A percentile compares a stretch with the other conserved stretches of the same genome.
phyloP scores from a whole-genome alignment of 2,888 invertebrate genomes.

The Amphipyra berbera region DNA sequence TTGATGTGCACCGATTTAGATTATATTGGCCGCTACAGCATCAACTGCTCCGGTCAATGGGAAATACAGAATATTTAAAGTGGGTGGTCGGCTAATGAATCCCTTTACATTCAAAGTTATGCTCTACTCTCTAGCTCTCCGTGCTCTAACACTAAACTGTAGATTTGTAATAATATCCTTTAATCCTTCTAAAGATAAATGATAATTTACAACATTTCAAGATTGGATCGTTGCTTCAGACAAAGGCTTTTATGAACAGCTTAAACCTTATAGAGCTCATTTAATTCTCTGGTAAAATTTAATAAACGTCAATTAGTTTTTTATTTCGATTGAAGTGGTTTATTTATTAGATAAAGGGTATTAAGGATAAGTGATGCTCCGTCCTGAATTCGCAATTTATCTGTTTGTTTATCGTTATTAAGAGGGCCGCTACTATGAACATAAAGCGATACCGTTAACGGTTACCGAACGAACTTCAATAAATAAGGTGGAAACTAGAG shows the following conservation, averaged over 20 bases:
- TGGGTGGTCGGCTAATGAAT: constrained; percentile 41
- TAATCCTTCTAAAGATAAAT: constrained; percentile 51
- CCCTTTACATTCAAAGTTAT: constrained; percentile 38
- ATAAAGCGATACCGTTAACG: constrained; percentile 27
- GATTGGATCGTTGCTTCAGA: constrained; percentile 26
- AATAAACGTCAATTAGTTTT: constrained; percentile 34
- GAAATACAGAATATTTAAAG: constrained; percentile 46
- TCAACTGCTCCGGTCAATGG: constrained; percentile 54
- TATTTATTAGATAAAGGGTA: constrained; percentile 33
- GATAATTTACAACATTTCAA: constrained; percentile 49
- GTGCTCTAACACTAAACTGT: constrained; percentile 40
- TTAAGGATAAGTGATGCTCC: constrained; percentile 31
- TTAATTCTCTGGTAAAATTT: constrained; percentile 30
- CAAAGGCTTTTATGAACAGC: constrained; percentile 46
- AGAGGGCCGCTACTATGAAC: constrained; percentile 23
- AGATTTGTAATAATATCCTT: constrained; percentile 39
- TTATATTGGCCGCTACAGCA: constrained; percentile 59
- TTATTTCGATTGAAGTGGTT: constrained; percentile 36
- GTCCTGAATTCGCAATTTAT: constrained; percentile 35
- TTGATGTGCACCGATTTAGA: constrained; percentile 73
- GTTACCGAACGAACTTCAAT: constrained; percentile 36
- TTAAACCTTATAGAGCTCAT: constrained; percentile 31
- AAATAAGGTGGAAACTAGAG: constrained; percentile 42
- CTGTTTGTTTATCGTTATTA: constrained; percentile 43
- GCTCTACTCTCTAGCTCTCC: background rate